These are phyloP conservation scores for Hassar affinis DNA, from an alignment of 2,113 vertebrate species.

Conservation along the genomic window DNA sequence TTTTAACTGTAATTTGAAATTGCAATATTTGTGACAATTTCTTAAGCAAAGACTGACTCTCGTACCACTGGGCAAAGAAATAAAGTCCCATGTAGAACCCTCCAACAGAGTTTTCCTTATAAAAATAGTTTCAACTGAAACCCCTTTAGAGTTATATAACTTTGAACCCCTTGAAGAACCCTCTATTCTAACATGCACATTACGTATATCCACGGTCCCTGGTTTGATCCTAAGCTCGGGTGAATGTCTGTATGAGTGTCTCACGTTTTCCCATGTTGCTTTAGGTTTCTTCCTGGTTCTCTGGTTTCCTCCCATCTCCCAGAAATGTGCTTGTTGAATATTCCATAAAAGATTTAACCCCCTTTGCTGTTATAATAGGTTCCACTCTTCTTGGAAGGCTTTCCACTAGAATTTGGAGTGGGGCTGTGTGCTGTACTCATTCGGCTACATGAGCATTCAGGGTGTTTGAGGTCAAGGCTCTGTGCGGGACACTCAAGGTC, in stretches of 20 bases:
- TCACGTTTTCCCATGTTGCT: not conserved
- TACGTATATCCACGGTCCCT: not conserved
- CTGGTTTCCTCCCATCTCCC: not conserved
- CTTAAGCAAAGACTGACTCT: not conserved
- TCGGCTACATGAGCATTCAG: not conserved
- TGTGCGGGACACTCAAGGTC: not conserved
- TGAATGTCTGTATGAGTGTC: not conserved
- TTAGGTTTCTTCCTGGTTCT: conserved; percentile 37
- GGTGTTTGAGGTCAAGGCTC: not conserved
- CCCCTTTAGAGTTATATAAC: not conserved
- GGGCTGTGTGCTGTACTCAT: not conserved
- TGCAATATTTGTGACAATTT: not conserved
- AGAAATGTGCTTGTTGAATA: not conserved
- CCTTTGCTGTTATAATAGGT: not conserved
- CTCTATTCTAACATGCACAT: no score
- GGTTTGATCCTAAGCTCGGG: not conserved
- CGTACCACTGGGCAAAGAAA: not conserved
- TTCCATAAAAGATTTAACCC: not conserved
- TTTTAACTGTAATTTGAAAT: not conserved
- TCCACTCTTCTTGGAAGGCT: not conserved
- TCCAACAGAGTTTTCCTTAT: not conserved
- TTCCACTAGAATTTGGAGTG: not conserved
- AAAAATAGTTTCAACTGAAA: not conserved
- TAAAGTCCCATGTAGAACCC: not conserved
- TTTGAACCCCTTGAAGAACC: no score